These are phyloP conservation scores for Stomatorhinus ivindoensis DNA, from an alignment of 2,113 vertebrate genomes.

Conservation along the genomic window DNA sequence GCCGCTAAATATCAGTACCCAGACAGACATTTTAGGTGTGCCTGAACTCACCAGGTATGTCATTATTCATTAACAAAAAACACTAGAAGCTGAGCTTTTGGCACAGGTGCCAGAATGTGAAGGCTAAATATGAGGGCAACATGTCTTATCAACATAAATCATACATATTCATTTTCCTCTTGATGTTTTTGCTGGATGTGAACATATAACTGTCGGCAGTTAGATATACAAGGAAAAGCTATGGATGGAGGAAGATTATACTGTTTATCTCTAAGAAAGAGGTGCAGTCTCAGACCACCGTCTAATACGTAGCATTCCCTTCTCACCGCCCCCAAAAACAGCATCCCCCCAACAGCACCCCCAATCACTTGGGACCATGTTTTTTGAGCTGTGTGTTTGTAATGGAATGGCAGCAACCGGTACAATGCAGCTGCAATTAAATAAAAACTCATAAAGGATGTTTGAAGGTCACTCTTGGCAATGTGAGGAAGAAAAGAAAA, in stretches of 20 bases:
- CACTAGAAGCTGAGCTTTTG: not conserved
- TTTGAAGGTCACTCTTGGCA: not conserved
- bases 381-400: not conserved
- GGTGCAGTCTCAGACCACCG: not conserved
- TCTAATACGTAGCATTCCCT: not conserved
- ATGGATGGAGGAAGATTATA: not conserved
- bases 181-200: not conserved
- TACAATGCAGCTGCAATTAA: not conserved
- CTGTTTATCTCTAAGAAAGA: not conserved
- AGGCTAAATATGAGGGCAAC: not conserved
- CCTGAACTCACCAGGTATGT: not conserved
- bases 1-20: not conserved
- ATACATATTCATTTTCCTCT: not conserved
- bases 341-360: too few relatives aligned
- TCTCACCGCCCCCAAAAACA: not conserved
- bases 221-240: not conserved
- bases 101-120: not conserved
- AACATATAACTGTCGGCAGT: not conserved
- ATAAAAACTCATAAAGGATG: not conserved
- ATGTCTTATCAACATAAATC: not conserved
- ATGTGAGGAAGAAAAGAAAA: not conserved
- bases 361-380: not conserved
- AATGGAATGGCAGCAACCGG: not conserved
- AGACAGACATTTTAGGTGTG: not conserved
- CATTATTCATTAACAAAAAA: not conserved